phyloP scores from a whole-genome alignment of 2,113 vertebrate genomes.

The Halcyon malimbica region DNA sequence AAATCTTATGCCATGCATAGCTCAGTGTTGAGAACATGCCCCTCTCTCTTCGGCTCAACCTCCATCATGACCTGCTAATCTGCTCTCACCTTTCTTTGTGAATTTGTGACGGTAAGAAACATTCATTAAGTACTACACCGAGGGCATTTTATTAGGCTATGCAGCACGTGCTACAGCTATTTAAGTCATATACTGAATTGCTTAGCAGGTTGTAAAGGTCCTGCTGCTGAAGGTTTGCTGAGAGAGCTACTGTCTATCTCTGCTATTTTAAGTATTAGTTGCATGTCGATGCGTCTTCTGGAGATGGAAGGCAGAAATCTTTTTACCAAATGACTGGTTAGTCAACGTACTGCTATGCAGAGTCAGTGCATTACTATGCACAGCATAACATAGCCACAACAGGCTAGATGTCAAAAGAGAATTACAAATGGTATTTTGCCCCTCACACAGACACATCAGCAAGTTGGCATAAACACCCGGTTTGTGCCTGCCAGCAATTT shows the following conservation, averaged over 20 bases:
- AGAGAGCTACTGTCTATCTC: slow-evolving; percentile 9
- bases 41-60: neutral
- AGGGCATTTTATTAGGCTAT: neutral
- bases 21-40: neutral
- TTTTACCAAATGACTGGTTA: slow-evolving; percentile 1
- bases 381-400: slow-evolving; percentile 8
- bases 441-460: neutral
- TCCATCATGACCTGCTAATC: neutral
- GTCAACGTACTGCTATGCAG: neutral
- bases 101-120: neutral
- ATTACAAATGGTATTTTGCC: neutral
- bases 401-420: slow-evolving; percentile 24
- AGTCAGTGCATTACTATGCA: slow-evolving; percentile 26
- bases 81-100: neutral
- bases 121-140: neutral
- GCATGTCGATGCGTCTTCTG: neutral
- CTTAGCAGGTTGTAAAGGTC: slow-evolving; percentile 8
- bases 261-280: slow-evolving; percentile 33
- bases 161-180: neutral
- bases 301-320: slow-evolving; percentile 20
- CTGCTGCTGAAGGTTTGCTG: slow-evolving; percentile 17
- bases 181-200: neutral
- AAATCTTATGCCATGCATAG: neutral
- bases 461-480: neutral
- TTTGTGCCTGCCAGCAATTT: neutral